Evolutionary conservation across 2,888 invertebrate genomes (phyloP).

Genomic region (Nomada ferruginata): DNA sequence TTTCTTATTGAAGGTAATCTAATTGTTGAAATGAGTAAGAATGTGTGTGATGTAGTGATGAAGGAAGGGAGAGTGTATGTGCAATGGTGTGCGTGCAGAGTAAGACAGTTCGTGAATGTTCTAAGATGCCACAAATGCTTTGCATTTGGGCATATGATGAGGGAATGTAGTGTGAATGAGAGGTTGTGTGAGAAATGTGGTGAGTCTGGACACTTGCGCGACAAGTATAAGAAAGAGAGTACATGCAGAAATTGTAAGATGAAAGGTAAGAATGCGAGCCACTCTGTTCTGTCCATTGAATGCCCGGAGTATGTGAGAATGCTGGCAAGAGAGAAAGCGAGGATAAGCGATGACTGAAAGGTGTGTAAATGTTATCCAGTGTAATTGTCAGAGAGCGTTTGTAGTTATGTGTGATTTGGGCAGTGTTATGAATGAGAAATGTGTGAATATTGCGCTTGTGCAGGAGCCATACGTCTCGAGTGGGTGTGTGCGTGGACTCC

Average conservation of each 20-base stretch:
- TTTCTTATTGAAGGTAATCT: background rate
- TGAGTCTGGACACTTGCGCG: background rate
- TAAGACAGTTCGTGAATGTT: no score
- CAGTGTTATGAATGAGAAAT: background rate
- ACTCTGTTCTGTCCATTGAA: background rate
- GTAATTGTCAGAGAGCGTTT: slow-evolving; percentile 21
- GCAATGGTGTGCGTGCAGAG: no score
- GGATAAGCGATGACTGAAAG: background rate
- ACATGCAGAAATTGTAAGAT: background rate
- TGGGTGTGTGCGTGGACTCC: background rate
- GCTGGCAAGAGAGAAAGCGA: background rate
- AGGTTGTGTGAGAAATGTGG: slow-evolving; percentile 4
- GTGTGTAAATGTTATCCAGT: background rate
- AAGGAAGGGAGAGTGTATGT: slow-evolving; percentile 5
- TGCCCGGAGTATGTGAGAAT: slow-evolving; percentile 1
- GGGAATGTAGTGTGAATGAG: slow-evolving; percentile 9
- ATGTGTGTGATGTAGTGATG: background rate
- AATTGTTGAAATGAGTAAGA: background rate
- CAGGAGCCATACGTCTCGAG: slow-evolving; percentile 22
- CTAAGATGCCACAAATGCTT: no score
- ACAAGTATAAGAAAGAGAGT: background rate
- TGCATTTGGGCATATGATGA: slow-evolving; percentile 1
- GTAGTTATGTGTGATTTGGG: slow-evolving; percentile 25
- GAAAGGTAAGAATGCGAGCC: background rate
- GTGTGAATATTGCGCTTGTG: background rate